Percentiles rank a stretch among this genome's conserved stretches.
These are phyloP conservation scores for Taphrorychus bicolor DNA, from an alignment of 2,888 invertebrate species.

Conservation along the genomic window DNA sequence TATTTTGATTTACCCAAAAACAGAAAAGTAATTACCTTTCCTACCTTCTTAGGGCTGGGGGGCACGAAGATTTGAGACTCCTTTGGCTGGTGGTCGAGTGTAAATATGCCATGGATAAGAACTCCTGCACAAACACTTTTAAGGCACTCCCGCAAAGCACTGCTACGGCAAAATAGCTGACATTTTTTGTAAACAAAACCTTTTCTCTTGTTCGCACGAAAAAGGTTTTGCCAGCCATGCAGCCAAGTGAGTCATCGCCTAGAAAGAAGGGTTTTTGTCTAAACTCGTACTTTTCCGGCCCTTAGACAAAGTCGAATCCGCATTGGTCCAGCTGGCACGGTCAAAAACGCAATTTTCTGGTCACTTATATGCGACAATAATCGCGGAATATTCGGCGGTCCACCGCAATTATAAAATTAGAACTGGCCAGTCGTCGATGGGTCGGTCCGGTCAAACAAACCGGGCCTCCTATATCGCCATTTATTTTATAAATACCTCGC, in stretches of 20 bases:
- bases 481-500: constrained; percentile 37
- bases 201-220: neutral
- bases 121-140: neutral
- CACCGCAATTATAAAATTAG: constrained; percentile 37
- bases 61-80: constrained; percentile 24
- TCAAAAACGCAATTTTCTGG: constrained; percentile 13
- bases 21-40: constrained; percentile 40
- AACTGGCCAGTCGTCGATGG: constrained; percentile 24
- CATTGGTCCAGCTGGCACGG: constrained; percentile 18
- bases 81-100: constrained; percentile 30
- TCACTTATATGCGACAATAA: constrained; percentile 11
- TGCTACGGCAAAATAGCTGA: neutral
- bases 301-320: neutral
- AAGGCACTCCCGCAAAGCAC: neutral
- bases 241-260: neutral
- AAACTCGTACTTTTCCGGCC: too few species aligned
- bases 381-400: constrained; percentile 19
- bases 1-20: constrained; percentile 1
- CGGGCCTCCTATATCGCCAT: constrained; percentile 19
- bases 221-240: neutral
- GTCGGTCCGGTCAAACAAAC: neutral
- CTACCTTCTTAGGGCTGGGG: constrained; percentile 38
- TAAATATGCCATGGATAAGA: constrained; percentile 36
- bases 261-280: neutral
- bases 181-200: neutral